Evolutionary conservation across 2,888 invertebrate species (phyloP).

Genomic region (Schizotus pectinicornis): DNA sequence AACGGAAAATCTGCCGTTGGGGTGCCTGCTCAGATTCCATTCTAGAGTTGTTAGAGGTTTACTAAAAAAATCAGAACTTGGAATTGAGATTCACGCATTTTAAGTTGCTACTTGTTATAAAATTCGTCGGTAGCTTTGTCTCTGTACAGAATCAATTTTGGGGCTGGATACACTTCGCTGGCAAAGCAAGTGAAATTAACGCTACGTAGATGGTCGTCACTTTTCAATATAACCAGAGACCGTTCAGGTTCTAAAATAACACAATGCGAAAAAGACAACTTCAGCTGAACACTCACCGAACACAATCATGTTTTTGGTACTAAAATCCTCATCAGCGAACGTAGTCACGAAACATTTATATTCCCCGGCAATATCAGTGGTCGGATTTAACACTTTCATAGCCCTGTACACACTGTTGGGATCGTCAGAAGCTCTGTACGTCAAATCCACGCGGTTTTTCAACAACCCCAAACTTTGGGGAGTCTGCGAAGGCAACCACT

Average conservation of each 20-base stretch:
- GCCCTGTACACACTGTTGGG: conserved; percentile 74
- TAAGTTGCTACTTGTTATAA: conserved; percentile 39
- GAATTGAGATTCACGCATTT: background rate
- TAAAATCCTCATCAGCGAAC: conserved; percentile 71
- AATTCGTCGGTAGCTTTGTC: conserved; percentile 44
- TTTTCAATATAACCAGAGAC: conserved; percentile 45
- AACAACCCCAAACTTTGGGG: conserved; percentile 69
- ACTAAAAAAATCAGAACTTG: conserved; percentile 33
- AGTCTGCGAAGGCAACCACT: conserved; percentile 75
- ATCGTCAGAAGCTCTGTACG: conserved; percentile 70
- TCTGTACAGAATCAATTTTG: conserved; percentile 54
- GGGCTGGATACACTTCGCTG: conserved; percentile 56
- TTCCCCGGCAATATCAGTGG: conserved; percentile 73
- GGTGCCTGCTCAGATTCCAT: conserved; percentile 52
- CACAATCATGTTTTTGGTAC: conserved; percentile 69
- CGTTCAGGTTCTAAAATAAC: conserved; percentile 52
- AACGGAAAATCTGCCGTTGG: conserved; percentile 49
- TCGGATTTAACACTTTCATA: conserved; percentile 70
- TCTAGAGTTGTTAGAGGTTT: conserved; percentile 50
- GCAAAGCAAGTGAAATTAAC: conserved; percentile 59
- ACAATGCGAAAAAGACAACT: conserved; percentile 31
- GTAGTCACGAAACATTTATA: conserved; percentile 77
- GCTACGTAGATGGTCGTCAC: conserved; percentile 47
- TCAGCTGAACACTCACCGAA: conserved; percentile 69
- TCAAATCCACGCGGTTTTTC: conserved; percentile 66